Evolutionary conservation across 2,113 vertebrate species (phyloP), one percentile per base, ranked within the genome.

Genomic region (Amphilophus citrinellus): DNA sequence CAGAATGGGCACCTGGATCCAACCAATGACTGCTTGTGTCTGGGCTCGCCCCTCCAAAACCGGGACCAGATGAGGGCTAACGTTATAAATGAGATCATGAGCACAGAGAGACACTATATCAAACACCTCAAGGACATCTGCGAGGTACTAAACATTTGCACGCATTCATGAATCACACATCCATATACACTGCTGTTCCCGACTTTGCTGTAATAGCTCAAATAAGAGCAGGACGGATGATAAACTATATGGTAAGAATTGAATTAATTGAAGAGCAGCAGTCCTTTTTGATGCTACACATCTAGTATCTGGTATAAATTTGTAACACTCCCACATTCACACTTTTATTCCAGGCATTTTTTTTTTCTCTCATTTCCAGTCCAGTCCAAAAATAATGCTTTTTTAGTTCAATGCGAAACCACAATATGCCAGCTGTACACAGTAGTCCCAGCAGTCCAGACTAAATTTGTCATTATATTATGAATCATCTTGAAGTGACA

Each of bases 1-100:
- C 98, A 99, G 95, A 99, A 99, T 65, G 98, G 98, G 63, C 98
- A 99, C 88, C 94, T 98, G 95, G 98, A 99, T 94, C 97, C 98
- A 50, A 97, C 96, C 87, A 97, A 97, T 63, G 98, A 99, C 95
- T 99, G 98, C 95, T 96, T 99, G 77, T 99, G 98, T 91, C 95
- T 99, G 83, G 97, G 98, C 92, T 97, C 98, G 75, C 97, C 97
- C 50, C 96, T 97, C 24, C 98, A 99, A 95, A 99, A 99, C 96
- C 96, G 98, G 24, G 98, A 99, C 95, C 98, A 99, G 95, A 99
- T 99, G 98, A 98, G 98, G 92, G 98, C 98, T 83, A 99, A 99
- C 20, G 98, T 99, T 96, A 99, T 99, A 96, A 99, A 99, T 80
- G 98, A 99, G 94, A 99, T 99, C 92, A 99, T 99, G 98, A 99